Evolutionary conservation across 1,140 invertebrate genomes (phyloP), one percentile per base, ranked within the genome.

Genomic region (Papilio polyxenes): DNA sequence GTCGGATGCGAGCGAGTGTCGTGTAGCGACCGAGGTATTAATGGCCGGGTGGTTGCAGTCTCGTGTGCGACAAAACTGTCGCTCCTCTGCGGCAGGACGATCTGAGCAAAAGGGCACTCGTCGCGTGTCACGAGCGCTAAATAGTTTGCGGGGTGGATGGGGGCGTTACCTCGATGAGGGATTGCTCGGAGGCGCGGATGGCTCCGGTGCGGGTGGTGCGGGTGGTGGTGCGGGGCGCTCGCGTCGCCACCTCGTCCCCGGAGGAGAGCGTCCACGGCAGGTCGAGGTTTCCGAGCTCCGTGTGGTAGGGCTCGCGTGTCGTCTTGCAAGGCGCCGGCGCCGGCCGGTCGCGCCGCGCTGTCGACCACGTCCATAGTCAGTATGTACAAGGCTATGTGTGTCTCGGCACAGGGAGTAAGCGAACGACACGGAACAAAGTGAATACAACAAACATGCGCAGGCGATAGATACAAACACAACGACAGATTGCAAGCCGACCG

Each of bases 241-340:
- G 65, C 77, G 92, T 91, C 56, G 93, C 92, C 1, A 82, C 37
- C 80, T 92, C 92, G 20, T 92, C 62, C 6, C 92, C 89, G 1
- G 89, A 87, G 62, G 92, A 91, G 15, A 92, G 81, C 8, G 92
- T 91, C 92, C 91, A 93, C 0, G 91, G 90, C 0, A 90, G 44
- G 44, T 93, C 92, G 0, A 90, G 87, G 75, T 93, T 90, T 13
- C 92, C 90, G 37, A 93, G 87, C 23, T 88, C 75, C 6, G 91
- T 92, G 74, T 88, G 89, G 53, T 93, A 94, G 23, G 89, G 86
- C 53, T 87, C 87, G 11, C 84, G 84, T 0, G 91, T 92, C 69
- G 86, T 88, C 83, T 89, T 86, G 40, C 86, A 88, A 15, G 91
- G 92, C 15, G 89, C 81, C 1, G 91, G 89, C 6, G 91, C 85